A percentile compares a stretch with the other conserved stretches of the same genome.
These are phyloP conservation scores for Cladopsammia gracilis DNA, from an alignment of 64 coral and sea anemone species.

Conservation along the genomic window DNA sequence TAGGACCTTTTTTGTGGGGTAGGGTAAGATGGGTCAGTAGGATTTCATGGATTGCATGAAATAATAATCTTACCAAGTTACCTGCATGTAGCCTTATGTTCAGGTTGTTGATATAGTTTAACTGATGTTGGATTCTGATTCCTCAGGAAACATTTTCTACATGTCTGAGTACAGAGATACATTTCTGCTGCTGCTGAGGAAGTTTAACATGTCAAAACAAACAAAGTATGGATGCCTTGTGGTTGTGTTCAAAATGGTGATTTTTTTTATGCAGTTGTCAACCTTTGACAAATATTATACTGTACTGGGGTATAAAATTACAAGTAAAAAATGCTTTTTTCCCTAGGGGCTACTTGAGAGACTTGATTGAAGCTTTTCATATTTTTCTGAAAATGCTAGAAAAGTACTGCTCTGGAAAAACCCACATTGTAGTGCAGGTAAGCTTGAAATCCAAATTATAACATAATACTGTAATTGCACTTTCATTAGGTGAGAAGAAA, in stretches of 20 bases:
- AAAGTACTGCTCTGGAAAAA: conserved; percentile 80
- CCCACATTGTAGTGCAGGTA: conserved; percentile 94
- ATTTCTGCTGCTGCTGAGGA: conserved; percentile 80
- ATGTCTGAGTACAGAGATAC: conserved; percentile 93
- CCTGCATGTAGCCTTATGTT: too few relatives aligned
- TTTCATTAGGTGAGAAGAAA: too few relatives aligned
- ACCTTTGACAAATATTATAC: too few relatives aligned
- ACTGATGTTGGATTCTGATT: background rate
- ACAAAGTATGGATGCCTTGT: conserved; percentile 73
- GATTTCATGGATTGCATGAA: too few relatives aligned
- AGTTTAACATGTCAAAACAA: conserved; percentile 90
- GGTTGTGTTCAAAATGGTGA: too few relatives aligned
- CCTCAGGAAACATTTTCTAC: conserved; percentile 94
- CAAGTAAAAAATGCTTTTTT: background rate
- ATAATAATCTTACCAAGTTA: too few relatives aligned
- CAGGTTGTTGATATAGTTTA: background rate
- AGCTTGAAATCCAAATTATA: background rate
- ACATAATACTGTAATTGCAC: background rate
- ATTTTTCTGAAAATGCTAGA: conserved; percentile 97
- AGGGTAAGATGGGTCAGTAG: too few relatives aligned
- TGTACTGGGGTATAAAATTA: background rate
- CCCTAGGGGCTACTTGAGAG: conserved; percentile 85
- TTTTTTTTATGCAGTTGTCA: too few relatives aligned
- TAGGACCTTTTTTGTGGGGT: too few relatives aligned
- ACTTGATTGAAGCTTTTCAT: conserved; percentile 96